Base-by-base conservation (phyloP, 2,113 vertebrate species). In the Todiramphus saurophagus region DNA sequence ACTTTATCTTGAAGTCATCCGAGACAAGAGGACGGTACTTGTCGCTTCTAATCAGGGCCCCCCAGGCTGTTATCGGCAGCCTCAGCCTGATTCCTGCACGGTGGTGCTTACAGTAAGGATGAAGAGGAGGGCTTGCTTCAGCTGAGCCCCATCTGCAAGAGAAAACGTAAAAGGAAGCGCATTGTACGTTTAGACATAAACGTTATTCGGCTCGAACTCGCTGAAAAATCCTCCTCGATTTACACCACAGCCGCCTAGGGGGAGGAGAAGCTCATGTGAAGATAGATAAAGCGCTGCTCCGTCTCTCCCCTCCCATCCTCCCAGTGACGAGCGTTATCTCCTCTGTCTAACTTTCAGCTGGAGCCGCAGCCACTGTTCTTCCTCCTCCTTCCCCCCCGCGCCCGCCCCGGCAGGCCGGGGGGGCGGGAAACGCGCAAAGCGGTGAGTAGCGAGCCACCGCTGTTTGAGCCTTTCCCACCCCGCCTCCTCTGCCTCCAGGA, bases 321-420 rank as follows among this genome's bases (percentile, higher is more conserved):
- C 8, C 16, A 0, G 2, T 2, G 24, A 4, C 0, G 16, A 80
- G 4, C 0, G 1, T 56, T 10, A 7, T 48, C 33, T 60, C 23
- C 31, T 24, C 33, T 5, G 19, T 8, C 8, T 5, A 28, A 14
- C 33, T 46, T 30, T 25, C 35, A 46, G 8, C 14, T 3, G 13
- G 6, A 83, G 35, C 56, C 7, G 3, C 50, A 55, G 41, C 3
- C 27, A 1, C 72, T 7, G 1, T 11, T 48, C 8, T 13, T 74
- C 16, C 11, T 44, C 10, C 5, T 28, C 13, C 23, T 41, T 13
- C 30, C n/a, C 27, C 31, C 35, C 25, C 14, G 31, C 41, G 10
- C 58, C 66, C 20, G 14, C 70, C 67, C 63, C 31, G 9, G 2
- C 63, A 33, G 9, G 50, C 64, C 4, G 6, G 5, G 43, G 43